Conservation (phyloP, 1,140 invertebrate genomes). For the Hormaphis cornu region DNA sequence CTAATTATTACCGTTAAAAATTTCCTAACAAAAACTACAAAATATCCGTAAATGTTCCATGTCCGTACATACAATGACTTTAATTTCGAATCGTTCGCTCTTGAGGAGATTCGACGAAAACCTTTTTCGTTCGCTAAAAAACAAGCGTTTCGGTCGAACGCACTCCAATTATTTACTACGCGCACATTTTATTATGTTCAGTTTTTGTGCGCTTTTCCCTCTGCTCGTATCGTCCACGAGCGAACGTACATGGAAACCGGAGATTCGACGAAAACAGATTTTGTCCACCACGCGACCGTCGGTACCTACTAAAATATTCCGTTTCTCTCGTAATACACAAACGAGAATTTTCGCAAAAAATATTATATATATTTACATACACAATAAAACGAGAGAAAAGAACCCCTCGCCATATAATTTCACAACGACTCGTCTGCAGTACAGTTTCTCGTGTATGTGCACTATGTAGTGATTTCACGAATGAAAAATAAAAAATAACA, state of each 20-base stretch:
- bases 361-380: too few relatives aligned
- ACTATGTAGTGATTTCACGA: not conserved
- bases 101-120: not conserved
- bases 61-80: too few relatives aligned
- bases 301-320: not conserved
- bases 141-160: not conserved
- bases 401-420: not conserved
- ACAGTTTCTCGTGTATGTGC: not conserved
- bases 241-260: not conserved
- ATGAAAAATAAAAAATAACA: not conserved
- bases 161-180: too few relatives aligned
- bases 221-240: too few relatives aligned
- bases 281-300: not conserved
- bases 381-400: not conserved
- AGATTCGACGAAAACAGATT: not conserved
- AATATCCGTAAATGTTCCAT: too few relatives aligned
- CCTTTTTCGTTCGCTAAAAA: not conserved
- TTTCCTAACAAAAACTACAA: too few relatives aligned
- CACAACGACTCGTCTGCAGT: not conserved
- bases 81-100: too few relatives aligned
- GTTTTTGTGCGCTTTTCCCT: not conserved
- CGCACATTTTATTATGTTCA: too few relatives aligned
- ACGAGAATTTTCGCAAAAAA: not conserved
- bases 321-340: not conserved
- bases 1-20: too few relatives aligned